These are phyloP conservation scores for Scaptomyza tumidula DNA, from an alignment of 2,888 invertebrate genomes.

Conservation along the genomic window DNA sequence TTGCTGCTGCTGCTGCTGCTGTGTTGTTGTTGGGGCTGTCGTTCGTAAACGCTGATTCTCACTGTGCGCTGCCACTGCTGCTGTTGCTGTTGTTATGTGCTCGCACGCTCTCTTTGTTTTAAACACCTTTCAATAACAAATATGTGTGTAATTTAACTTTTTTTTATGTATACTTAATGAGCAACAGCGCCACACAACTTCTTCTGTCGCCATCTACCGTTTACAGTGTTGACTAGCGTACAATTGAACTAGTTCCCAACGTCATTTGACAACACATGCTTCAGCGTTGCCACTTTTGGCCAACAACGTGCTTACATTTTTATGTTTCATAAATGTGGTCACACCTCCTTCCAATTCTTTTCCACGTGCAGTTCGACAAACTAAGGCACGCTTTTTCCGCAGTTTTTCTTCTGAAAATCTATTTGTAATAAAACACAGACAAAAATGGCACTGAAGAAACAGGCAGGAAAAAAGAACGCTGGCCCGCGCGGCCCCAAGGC, in stretches of 20 bases:
- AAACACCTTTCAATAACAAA: constrained; percentile 58
- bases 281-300: constrained; percentile 33
- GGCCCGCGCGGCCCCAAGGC: constrained; percentile 50
- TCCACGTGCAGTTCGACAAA: constrained; percentile 58
- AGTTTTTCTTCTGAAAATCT: constrained; percentile 2
- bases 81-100: constrained; percentile 25
- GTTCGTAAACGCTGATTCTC: constrained; percentile 38
- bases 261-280: neutral
- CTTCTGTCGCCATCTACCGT: constrained; percentile 60
- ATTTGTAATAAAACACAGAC: constrained; percentile 2
- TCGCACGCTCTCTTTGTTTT: constrained; percentile 49
- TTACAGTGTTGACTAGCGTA: constrained; percentile 43
- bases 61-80: constrained; percentile 43
- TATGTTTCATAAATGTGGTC: constrained; percentile 1
- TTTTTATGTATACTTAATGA: constrained; percentile 76
- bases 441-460: constrained; percentile 68
- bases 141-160: constrained; percentile 73
- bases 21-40: constrained; percentile 25
- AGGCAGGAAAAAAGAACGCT: constrained; percentile 36
- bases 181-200: constrained; percentile 64
- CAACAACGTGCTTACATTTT: neutral
- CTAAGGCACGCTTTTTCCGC: constrained; percentile 45
- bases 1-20: constrained; percentile 32
- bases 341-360: constrained; percentile 39
- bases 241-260: constrained; percentile 42